phyloP scores from a whole-genome alignment of 2,888 invertebrate genomes.

The Drepana falcataria region DNA sequence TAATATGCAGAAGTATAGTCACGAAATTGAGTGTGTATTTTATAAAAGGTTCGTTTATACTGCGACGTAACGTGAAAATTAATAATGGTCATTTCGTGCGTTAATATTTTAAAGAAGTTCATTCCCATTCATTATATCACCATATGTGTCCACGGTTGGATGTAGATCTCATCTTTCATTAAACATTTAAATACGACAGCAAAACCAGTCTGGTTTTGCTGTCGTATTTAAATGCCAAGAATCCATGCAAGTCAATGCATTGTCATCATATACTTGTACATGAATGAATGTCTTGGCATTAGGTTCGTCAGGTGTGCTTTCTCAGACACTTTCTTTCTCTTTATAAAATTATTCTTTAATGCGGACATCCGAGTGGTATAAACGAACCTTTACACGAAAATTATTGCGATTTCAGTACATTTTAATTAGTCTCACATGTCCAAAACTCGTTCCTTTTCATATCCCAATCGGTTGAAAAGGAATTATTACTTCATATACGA shows the following conservation, averaged over 20 bases:
- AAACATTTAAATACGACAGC: too few relatives aligned
- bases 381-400: background rate
- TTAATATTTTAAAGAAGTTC: background rate
- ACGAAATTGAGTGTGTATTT: background rate
- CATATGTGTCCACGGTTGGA: background rate
- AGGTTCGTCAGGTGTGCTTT: too few relatives aligned
- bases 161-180: background rate
- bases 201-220: too few relatives aligned
- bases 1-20: slow-evolving; percentile 4
- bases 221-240: too few relatives aligned
- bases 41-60: slow-evolving; percentile 8
- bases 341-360: background rate
- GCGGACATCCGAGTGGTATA: background rate
- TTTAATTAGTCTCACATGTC: too few relatives aligned
- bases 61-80: background rate
- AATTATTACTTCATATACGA: too few relatives aligned
- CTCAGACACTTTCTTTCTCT: too few relatives aligned
- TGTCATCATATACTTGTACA: background rate
- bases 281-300: too few relatives aligned
- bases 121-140: background rate
- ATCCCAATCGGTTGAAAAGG: too few relatives aligned
- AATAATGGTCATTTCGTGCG: background rate
- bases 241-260: too few relatives aligned
- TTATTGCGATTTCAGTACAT: too few relatives aligned
- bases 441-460: too few relatives aligned